phyloP scores from a whole-genome alignment of 2,888 invertebrate genomes.

The Leuctra nigra region DNA sequence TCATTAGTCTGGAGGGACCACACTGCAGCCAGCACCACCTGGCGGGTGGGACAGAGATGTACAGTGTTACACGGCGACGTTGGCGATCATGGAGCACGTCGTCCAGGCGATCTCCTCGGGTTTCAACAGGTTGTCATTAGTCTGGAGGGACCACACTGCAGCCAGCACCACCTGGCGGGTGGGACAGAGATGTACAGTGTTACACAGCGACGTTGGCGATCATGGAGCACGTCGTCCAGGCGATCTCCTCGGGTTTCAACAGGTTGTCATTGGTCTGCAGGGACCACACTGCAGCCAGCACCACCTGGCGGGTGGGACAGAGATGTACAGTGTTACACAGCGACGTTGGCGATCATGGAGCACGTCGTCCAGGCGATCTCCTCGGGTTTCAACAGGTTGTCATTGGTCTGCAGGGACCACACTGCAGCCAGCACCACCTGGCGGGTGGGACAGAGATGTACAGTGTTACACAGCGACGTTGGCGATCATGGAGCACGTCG shows the following conservation, averaged over 20 bases:
- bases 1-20: conserved; percentile 33
- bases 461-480: conserved; percentile 76
- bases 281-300: too few relatives aligned
- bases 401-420: too few relatives aligned
- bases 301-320: background rate
- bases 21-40: conserved; percentile 28
- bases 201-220: conserved; percentile 72
- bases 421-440: background rate
- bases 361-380: conserved; percentile 69
- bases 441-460: background rate
- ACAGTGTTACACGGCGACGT: conserved; percentile 73
- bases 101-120: conserved; percentile 66
- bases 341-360: conserved; percentile 69
- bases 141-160: conserved; percentile 35
- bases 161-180: background rate
- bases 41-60: too few relatives aligned
- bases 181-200: background rate
- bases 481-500: conserved; percentile 65
- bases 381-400: conserved; percentile 37
- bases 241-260: conserved; percentile 48
- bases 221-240: conserved; percentile 71
- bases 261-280: conserved; percentile 16
- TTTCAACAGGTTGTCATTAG: conserved; percentile 24
- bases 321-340: conserved; percentile 55
- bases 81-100: conserved; percentile 66